These are phyloP conservation scores for Cryptocheilus praepositus DNA, from an alignment of 2,888 invertebrate genomes.

Conservation along the genomic window DNA sequence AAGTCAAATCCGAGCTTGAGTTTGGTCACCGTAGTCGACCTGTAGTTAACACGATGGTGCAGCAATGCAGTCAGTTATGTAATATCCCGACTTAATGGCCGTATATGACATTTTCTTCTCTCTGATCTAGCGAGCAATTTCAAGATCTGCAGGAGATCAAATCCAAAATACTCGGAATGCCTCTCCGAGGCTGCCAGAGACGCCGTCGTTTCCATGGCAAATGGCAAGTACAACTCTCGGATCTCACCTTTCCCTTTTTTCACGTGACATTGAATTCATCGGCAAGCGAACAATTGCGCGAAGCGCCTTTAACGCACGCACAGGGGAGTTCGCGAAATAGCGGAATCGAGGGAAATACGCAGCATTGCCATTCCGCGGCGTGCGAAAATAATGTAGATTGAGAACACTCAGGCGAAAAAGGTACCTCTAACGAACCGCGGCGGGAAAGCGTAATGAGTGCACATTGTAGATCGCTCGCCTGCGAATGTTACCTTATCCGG, in stretches of 20 bases:
- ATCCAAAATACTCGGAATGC: constrained; percentile 77
- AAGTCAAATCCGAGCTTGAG: constrained; percentile 50
- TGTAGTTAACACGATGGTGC: constrained; percentile 35
- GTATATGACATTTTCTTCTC: constrained; percentile 38
- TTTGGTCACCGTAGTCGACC: constrained; percentile 20
- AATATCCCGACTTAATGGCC: constrained; percentile 34
- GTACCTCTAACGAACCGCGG: too few species aligned
- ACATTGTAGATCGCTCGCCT: too few species aligned
- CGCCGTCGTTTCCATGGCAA: constrained; percentile 77
- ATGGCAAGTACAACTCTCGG: constrained; percentile 74
- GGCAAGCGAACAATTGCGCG: too few species aligned
- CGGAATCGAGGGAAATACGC: too few species aligned
- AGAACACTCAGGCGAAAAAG: too few species aligned
- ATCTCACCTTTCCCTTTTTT: constrained; percentile 7
- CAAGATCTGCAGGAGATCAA: constrained; percentile 77
- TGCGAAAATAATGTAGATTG: too few species aligned
- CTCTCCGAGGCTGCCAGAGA: constrained; percentile 78
- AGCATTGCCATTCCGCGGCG: too few species aligned
- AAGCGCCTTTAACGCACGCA: too few species aligned
- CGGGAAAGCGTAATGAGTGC: too few species aligned
- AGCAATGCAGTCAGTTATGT: constrained; percentile 38
- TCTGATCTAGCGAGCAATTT: constrained; percentile 77
- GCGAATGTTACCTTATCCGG: too few species aligned
- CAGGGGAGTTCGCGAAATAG: too few species aligned
- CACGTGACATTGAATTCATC: constrained; percentile 6